phyloP scores from a whole-genome alignment of 2,888 invertebrate species.

The Sminthurides aquaticus region DNA sequence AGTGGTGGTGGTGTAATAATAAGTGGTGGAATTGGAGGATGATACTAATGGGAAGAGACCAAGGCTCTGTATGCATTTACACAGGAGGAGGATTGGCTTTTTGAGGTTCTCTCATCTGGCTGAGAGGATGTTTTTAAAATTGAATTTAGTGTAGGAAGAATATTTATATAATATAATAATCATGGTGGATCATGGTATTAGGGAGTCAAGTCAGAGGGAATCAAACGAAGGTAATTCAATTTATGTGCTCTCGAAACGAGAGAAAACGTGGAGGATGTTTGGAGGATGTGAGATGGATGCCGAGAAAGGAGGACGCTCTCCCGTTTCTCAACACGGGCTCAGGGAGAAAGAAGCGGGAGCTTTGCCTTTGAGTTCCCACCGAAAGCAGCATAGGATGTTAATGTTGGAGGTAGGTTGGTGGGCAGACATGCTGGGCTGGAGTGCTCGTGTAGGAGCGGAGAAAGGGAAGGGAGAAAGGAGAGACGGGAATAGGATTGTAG shows the following conservation, averaged over 20 bases:
- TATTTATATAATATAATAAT: slow-evolving; percentile 29
- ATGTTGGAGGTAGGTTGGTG: too few species aligned
- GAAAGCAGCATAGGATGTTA: too few species aligned
- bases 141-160: slow-evolving; percentile 26
- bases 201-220: slow-evolving; percentile 28
- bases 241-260: slow-evolving; percentile 14
- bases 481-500: too few species aligned
- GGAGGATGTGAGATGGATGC: slow-evolving; percentile 10
- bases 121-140: slow-evolving; percentile 24
- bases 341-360: too few species aligned
- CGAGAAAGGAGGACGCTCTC: slow-evolving; percentile 14
- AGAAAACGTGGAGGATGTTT: slow-evolving; percentile 6
- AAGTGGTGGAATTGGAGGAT: neutral
- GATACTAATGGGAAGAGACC: neutral
- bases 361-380: too few species aligned
- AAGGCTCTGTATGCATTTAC: neutral
- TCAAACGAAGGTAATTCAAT: slow-evolving; percentile 27
- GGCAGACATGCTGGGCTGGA: too few species aligned
- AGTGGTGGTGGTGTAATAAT: neutral
- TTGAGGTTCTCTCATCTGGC: slow-evolving; percentile 24
- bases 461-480: too few species aligned
- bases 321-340: too few species aligned
- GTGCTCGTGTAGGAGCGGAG: too few species aligned
- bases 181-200: slow-evolving; percentile 27
- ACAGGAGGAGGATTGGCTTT: slow-evolving; percentile 13